Evolutionary conservation across 2,113 vertebrate species (phyloP).

Genomic region (Halichoeres trimaculatus): DNA sequence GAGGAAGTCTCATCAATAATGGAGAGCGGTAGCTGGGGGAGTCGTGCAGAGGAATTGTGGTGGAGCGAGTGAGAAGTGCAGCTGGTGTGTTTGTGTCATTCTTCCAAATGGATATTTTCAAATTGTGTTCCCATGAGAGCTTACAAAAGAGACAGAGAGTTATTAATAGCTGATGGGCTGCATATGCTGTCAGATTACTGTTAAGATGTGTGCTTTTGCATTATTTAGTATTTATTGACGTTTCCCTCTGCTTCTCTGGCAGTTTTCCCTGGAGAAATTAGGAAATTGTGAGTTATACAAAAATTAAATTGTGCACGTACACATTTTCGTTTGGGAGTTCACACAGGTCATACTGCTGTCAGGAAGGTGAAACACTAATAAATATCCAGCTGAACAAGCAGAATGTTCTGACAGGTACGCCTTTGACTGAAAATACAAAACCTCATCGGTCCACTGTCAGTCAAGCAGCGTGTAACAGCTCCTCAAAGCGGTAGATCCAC

Average conservation of each 20-base stretch:
- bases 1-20: slow-evolving; percentile 77
- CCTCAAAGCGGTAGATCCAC: slow-evolving; percentile 14
- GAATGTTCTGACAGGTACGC: too few species aligned
- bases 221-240: slow-evolving; percentile 17
- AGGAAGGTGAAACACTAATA: slow-evolving; percentile 14
- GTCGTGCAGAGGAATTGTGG: slow-evolving; percentile 59
- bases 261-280: slow-evolving; percentile 8
- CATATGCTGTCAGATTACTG: slow-evolving; percentile 45
- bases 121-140: slow-evolving; percentile 56
- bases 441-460: slow-evolving; percentile 23
- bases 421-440: slow-evolving; percentile 25
- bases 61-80: slow-evolving; percentile 62
- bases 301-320: not conserved
- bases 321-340: not conserved
- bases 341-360: not conserved
- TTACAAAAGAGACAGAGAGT: slow-evolving; percentile 30
- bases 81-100: slow-evolving; percentile 68
- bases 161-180: slow-evolving; percentile 67
- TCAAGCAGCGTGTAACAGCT: slow-evolving; percentile 32
- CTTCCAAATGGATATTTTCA: slow-evolving; percentile 70
- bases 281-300: not conserved
- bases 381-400: not conserved
- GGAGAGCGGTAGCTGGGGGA: slow-evolving; percentile 59
- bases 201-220: slow-evolving; percentile 6
- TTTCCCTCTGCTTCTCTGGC: not conserved